Evolutionary conservation across 2,113 vertebrate genomes (phyloP).

Genomic region (Urocynchramus pylzowi): DNA sequence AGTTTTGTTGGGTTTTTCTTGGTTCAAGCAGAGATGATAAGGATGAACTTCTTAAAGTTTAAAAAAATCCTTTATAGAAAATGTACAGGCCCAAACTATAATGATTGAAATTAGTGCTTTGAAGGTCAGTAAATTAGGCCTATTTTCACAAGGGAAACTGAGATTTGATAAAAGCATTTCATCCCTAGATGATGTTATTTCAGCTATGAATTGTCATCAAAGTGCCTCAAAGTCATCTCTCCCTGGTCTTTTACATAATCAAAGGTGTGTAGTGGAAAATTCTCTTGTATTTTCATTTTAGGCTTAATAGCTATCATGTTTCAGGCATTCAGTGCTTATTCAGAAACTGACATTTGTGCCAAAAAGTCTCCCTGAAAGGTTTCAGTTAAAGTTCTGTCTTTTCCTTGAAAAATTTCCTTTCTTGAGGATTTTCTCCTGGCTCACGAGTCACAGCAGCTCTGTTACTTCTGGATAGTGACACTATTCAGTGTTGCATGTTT

Average conservation of each 20-base stretch:
- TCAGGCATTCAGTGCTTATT: neutral
- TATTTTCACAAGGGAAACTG: neutral
- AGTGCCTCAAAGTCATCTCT: neutral
- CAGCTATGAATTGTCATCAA: neutral
- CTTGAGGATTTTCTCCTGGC: neutral
- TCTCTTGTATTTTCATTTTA: neutral
- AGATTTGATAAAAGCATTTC: neutral
- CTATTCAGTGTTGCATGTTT: neutral
- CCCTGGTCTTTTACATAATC: neutral
- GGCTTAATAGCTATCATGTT: neutral
- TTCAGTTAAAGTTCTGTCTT: neutral
- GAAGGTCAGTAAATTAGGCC: neutral
- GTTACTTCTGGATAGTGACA: neutral
- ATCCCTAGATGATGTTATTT: neutral
- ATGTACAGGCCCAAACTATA: neutral
- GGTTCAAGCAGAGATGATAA: neutral
- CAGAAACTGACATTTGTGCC: neutral
- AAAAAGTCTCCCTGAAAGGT: neutral
- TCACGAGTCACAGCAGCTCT: neutral
- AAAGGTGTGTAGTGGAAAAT: neutral
- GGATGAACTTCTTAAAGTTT: neutral
- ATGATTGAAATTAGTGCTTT: neutral
- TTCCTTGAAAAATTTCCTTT: neutral
- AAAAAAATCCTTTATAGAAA: neutral
- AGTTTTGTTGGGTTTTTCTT: neutral